These are phyloP conservation scores for Nicator chloris DNA, from an alignment of 2,113 vertebrate genomes.

Conservation along the genomic window DNA sequence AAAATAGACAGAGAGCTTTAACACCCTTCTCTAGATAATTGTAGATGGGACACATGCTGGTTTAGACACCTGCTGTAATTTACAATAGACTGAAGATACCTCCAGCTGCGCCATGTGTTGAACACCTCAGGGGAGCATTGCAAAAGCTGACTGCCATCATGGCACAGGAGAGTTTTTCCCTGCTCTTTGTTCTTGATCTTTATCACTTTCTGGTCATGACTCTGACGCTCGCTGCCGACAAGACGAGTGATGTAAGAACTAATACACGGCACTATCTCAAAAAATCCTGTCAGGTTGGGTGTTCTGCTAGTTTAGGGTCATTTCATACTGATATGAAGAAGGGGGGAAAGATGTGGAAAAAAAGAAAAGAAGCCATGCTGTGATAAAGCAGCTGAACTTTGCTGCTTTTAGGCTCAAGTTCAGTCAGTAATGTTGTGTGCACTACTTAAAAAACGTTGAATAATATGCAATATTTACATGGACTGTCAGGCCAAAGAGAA, in stretches of 20 bases:
- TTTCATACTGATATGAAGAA: neutral
- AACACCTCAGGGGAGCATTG: neutral
- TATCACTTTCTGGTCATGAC: neutral
- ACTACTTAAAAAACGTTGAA: neutral
- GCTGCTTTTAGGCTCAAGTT: neutral
- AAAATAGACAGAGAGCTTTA: neutral
- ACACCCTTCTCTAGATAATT: neutral
- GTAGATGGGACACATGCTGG: neutral
- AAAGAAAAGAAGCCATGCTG: neutral
- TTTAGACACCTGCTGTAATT: neutral
- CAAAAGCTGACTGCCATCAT: neutral
- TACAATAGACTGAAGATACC: neutral
- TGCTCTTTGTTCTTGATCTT: neutral
- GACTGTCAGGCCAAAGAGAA: neutral
- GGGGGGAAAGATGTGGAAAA: accelerated
- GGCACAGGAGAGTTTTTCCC: neutral
- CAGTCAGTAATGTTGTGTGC: neutral
- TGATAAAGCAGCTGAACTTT: neutral
- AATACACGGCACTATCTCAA: neutral
- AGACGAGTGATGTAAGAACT: neutral
- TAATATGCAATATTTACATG: neutral
- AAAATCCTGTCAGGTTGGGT: neutral
- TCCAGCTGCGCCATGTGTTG: neutral
- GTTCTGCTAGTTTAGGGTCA: neutral
- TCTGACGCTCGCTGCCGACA: accelerated